Percentiles rank a stretch among this genome's conserved stretches.
Evolutionary conservation across 1,140 invertebrate genomes (phyloP).

Genomic region (Vollenhovia emeryi): DNA sequence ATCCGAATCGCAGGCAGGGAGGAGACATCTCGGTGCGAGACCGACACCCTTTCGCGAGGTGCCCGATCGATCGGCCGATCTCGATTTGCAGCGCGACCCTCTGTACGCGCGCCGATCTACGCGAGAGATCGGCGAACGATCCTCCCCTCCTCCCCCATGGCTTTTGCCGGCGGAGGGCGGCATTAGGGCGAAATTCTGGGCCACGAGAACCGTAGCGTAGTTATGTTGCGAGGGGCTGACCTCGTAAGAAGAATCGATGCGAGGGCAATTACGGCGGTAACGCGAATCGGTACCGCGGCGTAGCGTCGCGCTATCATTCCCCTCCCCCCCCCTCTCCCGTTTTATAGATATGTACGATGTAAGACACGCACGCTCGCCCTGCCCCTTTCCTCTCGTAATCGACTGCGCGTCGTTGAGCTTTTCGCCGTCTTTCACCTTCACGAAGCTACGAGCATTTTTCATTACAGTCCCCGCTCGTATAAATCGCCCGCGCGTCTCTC

Average conservation of each 20-base stretch:
- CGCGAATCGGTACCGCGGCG: constrained; percentile 50
- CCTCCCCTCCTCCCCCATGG: no score
- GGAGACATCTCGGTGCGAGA: background rate
- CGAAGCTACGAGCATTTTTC: background rate
- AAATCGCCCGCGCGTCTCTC: background rate
- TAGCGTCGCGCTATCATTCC: constrained; percentile 36
- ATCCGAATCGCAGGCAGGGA: background rate
- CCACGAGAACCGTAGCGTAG: constrained; percentile 4
- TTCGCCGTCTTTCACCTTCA: background rate
- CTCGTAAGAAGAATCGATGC: constrained; percentile 69
- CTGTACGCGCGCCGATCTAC: background rate
- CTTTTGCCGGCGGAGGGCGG: background rate
- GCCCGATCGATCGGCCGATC: no score
- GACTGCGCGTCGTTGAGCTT: background rate
- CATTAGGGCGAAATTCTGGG: background rate
- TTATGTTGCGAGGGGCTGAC: constrained; percentile 46
- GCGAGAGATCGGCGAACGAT: background rate
- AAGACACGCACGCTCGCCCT: background rate
- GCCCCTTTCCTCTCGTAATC: background rate
- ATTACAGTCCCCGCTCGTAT: background rate
- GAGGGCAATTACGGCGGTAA: constrained; percentile 66
- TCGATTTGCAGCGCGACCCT: no score
- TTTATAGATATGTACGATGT: background rate
- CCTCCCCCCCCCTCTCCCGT: background rate
- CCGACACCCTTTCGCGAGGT: no score